Conservation (phyloP, 2,113 vertebrate species). For the Asarcornis scutulata region DNA sequence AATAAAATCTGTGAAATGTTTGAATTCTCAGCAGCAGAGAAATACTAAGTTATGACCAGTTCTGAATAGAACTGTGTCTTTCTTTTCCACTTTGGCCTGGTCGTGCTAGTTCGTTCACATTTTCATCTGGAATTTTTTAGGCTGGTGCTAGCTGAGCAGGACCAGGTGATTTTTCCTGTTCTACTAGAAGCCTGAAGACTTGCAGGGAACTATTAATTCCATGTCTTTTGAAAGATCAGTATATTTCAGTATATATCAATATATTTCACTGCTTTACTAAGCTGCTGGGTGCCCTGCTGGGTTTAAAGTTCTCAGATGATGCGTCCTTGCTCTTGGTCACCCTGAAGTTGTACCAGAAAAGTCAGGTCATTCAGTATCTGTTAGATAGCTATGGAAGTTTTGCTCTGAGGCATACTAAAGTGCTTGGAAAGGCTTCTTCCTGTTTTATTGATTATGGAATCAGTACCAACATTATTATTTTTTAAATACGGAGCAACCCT, state of each 20-base stretch:
- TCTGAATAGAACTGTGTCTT: neutral
- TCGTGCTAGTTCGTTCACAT: neutral
- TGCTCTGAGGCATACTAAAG: neutral
- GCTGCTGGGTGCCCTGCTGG: neutral
- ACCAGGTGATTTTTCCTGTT: neutral
- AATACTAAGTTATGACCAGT: neutral
- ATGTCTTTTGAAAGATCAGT: neutral
- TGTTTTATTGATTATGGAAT: neutral
- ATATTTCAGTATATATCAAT: neutral
- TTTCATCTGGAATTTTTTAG: neutral
- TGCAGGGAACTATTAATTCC: neutral
- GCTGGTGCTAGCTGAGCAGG: neutral
- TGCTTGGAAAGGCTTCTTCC: neutral
- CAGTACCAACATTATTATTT: neutral
- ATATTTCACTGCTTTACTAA: neutral
- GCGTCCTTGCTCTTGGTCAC: neutral
- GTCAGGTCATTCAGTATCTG: neutral
- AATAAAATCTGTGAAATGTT: neutral
- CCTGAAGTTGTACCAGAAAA: neutral
- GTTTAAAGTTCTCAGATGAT: neutral
- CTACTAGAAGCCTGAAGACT: neutral
- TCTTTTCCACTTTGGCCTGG: neutral
- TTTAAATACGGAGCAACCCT: neutral
- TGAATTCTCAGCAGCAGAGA: neutral
- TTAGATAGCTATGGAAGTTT: neutral